These are phyloP conservation scores for Neodontobutis hainanensis DNA, from an alignment of 2,113 vertebrate species.

Conservation along the genomic window DNA sequence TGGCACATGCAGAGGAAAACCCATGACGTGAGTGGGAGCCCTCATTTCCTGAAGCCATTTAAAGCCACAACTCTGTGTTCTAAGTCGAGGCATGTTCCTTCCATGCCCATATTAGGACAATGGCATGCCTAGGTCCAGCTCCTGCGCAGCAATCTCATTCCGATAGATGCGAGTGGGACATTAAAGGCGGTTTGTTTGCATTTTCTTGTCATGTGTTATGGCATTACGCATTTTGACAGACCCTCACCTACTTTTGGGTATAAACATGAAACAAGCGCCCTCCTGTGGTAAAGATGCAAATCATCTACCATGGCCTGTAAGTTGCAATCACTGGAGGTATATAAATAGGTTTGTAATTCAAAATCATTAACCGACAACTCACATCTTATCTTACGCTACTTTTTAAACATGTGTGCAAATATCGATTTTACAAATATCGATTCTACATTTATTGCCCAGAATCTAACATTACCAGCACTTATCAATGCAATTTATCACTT, in stretches of 20 bases:
- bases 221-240: background rate
- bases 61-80: constrained; percentile 47
- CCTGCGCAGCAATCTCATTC: background rate
- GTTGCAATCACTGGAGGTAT: background rate
- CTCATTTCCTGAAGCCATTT: constrained; percentile 68
- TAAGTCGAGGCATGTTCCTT: constrained; percentile 48
- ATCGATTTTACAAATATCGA: too few species aligned
- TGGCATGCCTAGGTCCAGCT: constrained; percentile 5
- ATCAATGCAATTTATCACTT: too few species aligned
- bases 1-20: constrained; percentile 62
- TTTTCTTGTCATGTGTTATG: background rate
- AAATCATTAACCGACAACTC: too few species aligned
- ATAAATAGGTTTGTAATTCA: too few species aligned
- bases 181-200: background rate
- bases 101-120: constrained; percentile 65
- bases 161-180: background rate
- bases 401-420: too few species aligned
- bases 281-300: background rate
- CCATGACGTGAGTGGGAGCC: constrained; percentile 66
- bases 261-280: constrained; percentile 1
- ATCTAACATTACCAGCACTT: too few species aligned
- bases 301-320: background rate
- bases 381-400: too few species aligned
- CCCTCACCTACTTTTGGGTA: background rate
- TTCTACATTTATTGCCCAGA: too few species aligned